Evolutionary conservation across 1,140 invertebrate genomes (phyloP).

Genomic region (Saccostrea echinata): DNA sequence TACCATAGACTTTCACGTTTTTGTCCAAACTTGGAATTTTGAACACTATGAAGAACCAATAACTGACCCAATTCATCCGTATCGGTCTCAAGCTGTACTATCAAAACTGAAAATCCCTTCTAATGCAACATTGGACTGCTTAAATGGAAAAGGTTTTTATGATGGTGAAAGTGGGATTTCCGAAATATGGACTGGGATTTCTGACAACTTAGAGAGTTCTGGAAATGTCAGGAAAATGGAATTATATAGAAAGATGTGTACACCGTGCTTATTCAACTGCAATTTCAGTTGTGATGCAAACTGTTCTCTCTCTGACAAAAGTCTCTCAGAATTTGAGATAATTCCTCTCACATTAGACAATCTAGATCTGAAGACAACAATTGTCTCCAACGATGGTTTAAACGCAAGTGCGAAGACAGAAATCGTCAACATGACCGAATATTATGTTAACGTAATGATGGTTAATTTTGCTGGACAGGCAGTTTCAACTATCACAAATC

Average conservation of each 20-base stretch:
- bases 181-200: conserved; percentile 58
- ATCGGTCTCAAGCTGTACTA: conserved; percentile 35
- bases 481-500: conserved; percentile 44
- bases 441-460: conserved; percentile 49
- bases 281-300: conserved; percentile 49
- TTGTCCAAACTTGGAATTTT: conserved; percentile 43
- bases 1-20: background rate
- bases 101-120: conserved; percentile 37
- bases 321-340: conserved; percentile 20
- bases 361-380: background rate
- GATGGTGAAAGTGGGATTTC: conserved; percentile 57
- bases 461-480: conserved; percentile 57
- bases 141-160: conserved; percentile 56
- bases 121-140: conserved; percentile 33
- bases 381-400: background rate
- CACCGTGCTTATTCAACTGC: conserved; percentile 42
- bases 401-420: background rate
- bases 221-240: conserved; percentile 42
- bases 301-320: background rate
- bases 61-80: conserved; percentile 38
- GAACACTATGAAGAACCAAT: conserved; percentile 44
- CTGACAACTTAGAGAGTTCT: conserved; percentile 48
- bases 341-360: background rate
- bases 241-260: conserved; percentile 44
- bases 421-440: conserved; percentile 35